Evolutionary conservation across 2,888 invertebrate species (phyloP).

Genomic region (Cryptus armator): DNA sequence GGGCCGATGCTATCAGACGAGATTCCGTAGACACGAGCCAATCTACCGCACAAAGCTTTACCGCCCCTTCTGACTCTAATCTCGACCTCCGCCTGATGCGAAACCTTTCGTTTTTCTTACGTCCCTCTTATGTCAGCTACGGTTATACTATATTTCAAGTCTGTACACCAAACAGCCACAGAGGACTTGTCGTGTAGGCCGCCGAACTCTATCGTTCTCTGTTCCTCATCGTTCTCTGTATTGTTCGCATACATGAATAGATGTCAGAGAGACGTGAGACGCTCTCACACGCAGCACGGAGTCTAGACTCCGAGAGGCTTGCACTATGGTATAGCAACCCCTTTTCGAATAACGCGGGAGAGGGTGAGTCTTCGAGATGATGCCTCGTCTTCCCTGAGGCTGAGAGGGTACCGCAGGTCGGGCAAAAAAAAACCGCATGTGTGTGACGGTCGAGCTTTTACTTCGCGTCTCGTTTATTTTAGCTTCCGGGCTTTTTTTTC

Average conservation of each 20-base stretch:
- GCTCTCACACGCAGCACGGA: slow-evolving; percentile 11
- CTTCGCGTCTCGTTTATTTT: slow-evolving; percentile 60
- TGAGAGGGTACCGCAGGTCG: background rate
- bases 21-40: slow-evolving; percentile 68
- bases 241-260: slow-evolving; percentile 58
- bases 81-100: slow-evolving; percentile 45
- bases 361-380: slow-evolving; percentile 35
- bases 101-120: slow-evolving; percentile 35
- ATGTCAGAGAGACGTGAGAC: slow-evolving; percentile 37
- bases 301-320: slow-evolving; percentile 56
- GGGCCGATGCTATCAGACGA: slow-evolving; percentile 66
- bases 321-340: slow-evolving; percentile 14
- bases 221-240: slow-evolving; percentile 3
- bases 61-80: slow-evolving; percentile 56
- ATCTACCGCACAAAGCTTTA: slow-evolving; percentile 70
- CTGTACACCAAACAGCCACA: background rate
- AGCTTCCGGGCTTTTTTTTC: slow-evolving; percentile 44
- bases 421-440: background rate
- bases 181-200: slow-evolving; percentile 28
- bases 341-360: slow-evolving; percentile 43
- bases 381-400: slow-evolving; percentile 7
- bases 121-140: slow-evolving; percentile 46
- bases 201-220: slow-evolving; percentile 35
- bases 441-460: slow-evolving; percentile 20
- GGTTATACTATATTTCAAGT: background rate